phyloP scores from a whole-genome alignment of 2,113 vertebrate genomes.

The Harpagus bidentatus region DNA sequence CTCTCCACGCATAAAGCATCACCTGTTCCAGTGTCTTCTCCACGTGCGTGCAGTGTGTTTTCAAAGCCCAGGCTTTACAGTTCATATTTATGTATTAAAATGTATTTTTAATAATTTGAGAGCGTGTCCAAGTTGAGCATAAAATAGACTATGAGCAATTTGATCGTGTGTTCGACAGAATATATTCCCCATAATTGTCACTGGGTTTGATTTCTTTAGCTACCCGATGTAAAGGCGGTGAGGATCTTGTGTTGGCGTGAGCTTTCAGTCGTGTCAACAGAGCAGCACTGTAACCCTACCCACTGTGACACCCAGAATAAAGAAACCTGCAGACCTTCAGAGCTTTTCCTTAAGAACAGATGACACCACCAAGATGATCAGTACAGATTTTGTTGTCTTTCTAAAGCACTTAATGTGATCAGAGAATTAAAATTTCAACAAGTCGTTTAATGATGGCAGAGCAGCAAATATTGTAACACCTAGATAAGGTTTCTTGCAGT shows the following conservation, averaged over 20 bases:
- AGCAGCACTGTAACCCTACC: constrained; percentile 69
- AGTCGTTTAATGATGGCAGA: constrained; percentile 70
- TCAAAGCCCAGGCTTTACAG: background rate
- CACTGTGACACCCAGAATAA: constrained; percentile 51
- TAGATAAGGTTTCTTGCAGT: constrained; percentile 71
- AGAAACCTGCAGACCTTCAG: constrained; percentile 21
- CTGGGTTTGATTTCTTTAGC: constrained; percentile 50
- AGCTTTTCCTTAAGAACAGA: constrained; percentile 65
- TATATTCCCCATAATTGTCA: background rate
- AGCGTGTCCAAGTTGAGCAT: background rate
- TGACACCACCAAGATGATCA: constrained; percentile 71
- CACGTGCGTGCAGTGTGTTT: background rate
- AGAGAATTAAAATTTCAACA: constrained; percentile 85
- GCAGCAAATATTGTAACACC: constrained; percentile 41
- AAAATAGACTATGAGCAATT: background rate
- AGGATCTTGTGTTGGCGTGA: constrained; percentile 59
- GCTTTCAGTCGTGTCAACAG: constrained; percentile 55
- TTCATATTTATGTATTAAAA: background rate
- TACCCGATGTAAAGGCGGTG: background rate
- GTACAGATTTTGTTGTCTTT: constrained; percentile 77
- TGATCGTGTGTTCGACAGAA: background rate
- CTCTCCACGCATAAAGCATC: rapidly evolving
- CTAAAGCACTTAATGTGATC: constrained; percentile 83
- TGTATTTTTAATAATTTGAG: background rate
- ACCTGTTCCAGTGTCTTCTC: background rate